phyloP scores from a whole-genome alignment of 2,888 invertebrate species.

The Ormyrus thymus region DNA sequence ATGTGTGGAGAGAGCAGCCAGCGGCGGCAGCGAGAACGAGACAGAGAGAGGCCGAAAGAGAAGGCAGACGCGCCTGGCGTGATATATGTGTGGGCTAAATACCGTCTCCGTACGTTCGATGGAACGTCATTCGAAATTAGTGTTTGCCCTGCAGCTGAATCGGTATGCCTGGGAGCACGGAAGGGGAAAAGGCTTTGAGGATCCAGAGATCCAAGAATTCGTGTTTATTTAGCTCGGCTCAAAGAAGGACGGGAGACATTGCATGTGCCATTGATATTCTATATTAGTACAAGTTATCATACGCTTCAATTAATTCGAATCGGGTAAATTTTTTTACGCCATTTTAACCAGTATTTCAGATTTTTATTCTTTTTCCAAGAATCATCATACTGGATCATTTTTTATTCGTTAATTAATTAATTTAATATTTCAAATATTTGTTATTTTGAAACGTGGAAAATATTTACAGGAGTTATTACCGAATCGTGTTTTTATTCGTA shows the following conservation, averaged over 20 bases:
- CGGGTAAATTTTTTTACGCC: neutral
- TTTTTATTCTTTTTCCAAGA: too few species aligned
- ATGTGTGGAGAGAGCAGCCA: too few species aligned
- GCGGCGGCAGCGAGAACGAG: too few species aligned
- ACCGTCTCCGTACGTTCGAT: conserved; percentile 6
- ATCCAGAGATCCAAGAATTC: neutral
- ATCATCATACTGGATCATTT: too few species aligned
- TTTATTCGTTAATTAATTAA: too few species aligned
- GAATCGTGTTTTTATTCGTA: too few species aligned
- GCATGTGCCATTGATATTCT: neutral
- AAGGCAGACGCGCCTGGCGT: too few species aligned
- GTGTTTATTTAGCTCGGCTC: conserved; percentile 14
- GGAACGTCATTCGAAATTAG: conserved; percentile 17
- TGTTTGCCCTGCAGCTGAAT: conserved; percentile 18
- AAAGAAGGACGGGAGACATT: conserved; percentile 9
- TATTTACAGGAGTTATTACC: too few species aligned
- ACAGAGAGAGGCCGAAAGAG: too few species aligned
- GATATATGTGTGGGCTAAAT: conserved; percentile 2
- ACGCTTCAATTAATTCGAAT: neutral
- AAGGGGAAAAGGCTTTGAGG: neutral
- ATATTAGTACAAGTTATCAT: neutral
- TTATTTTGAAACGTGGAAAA: too few species aligned
- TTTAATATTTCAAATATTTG: too few species aligned
- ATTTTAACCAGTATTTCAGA: too few species aligned
- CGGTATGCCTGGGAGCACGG: neutral